Evolutionary conservation across 2,113 vertebrate genomes (phyloP).

Genomic region (Ramphastos sulfuratus): DNA sequence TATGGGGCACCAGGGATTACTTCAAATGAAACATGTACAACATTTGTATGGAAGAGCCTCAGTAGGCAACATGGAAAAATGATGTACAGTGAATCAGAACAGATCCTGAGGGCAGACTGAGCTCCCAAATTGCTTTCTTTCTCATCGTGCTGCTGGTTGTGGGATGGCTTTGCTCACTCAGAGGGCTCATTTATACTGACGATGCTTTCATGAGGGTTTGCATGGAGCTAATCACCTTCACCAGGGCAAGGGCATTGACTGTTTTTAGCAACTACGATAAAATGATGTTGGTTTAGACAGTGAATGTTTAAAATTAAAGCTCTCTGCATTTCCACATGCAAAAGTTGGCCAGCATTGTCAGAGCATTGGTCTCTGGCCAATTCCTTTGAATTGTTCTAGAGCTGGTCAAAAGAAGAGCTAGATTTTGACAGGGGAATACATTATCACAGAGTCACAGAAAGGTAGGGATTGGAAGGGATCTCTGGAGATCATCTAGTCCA

Average conservation of each 20-base stretch:
- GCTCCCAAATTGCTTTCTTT: accelerated
- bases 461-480: too few species aligned
- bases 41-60: not conserved
- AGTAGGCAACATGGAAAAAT: not conserved
- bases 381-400: not conserved
- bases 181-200: not conserved
- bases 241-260: not conserved
- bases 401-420: not conserved
- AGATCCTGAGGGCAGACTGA: not conserved
- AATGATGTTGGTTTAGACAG: not conserved
- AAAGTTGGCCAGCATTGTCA: not conserved
- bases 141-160: accelerated
- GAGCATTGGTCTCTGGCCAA: not conserved
- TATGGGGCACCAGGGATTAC: not conserved
- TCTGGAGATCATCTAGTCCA: too few species aligned
- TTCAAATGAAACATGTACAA: not conserved
- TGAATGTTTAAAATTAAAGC: not conserved
- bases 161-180: accelerated
- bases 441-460: too few species aligned
- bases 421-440: not conserved
- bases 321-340: not conserved
- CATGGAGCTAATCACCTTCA: not conserved
- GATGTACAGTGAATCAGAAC: not conserved
- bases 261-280: not conserved
- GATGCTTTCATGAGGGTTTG: not conserved